Evolutionary conservation across 1,140 invertebrate genomes (phyloP), one percentile per base, ranked within the genome.

Genomic region (Hormaphis cornu): DNA sequence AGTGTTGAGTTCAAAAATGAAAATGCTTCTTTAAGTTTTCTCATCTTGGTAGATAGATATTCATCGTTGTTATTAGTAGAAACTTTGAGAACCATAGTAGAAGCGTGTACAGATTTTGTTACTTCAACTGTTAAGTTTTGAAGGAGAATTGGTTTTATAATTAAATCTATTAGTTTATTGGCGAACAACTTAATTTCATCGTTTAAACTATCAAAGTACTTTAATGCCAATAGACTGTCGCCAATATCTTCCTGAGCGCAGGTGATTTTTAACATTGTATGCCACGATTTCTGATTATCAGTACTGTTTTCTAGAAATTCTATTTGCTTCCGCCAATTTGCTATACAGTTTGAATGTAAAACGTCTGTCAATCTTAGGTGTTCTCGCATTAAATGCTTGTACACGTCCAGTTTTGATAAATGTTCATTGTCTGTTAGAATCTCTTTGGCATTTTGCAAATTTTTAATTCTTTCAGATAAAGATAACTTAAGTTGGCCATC

Each of bases 1-100:
- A 74, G 28, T n/a, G n/a, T 22, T 40, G 42, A 44, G 20, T 59
- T 50, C 3, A 74, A 35, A 52, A 74, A 73, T 22, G 73, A 33
- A 26, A 74, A 74, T 16, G 72, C 69, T 26, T 20, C 10, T 22
- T 66, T 66, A 16, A 66, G 18, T 35, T 66, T 50, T n/a, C 35
- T 50, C 24, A 66, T 66, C 14, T 5, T 66, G 14, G 18, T 33
- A 46, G 44, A 50, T 33, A 66, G 7, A 66, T 33, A 50, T 48
- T 30, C 44, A 50, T 66, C 44, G n/a, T 66, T 20, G 16, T 35
- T 44, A 16, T 66, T 30, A n/a, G n/a, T n/a, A 4, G 59, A 63
- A 66, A 50, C 14, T 66, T 66, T 66, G 6, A 66, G 28, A 30
- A 26, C 35, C 42, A 66, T 22, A n/a, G 44, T 48, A 3, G 61